Base-by-base conservation (phyloP, 2,888 invertebrate species). In the Aphidius colemani region DNA sequence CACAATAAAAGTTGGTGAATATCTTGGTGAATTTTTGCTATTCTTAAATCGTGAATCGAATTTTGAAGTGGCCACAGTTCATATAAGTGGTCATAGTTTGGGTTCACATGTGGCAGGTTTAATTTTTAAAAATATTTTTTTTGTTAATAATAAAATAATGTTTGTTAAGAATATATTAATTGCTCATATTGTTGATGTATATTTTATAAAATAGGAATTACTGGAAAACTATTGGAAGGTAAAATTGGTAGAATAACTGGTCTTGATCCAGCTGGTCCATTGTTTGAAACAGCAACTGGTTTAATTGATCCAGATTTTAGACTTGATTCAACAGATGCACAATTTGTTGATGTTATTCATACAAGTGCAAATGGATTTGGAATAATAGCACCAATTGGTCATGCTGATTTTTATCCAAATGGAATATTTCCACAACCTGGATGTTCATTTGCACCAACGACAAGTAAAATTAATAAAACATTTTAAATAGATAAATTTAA, bases 331-430 rank as follows among this genome's bases (percentile, higher is more conserved):
- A 75, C 76, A 3, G 85, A 85, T 67, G 85, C 85, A 1, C 76
- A 79, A 56, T 85, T 85, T 66, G 85, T 85, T 1, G 85, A 85
- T 63, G 83, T 85, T 13, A 85, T 85, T 59, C 85, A 85, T 66
- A 83, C 84, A 4, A 85, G 85, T 67, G 84, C 83, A 6, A 82
- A 84, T 18, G 84, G 83, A 6, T 80, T 85, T 30, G 85, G 85
- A 39, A 82, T 83, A 13, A 78, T 80, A 66, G 79, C 82, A 46
- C 82, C 84, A 3, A 78, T 85, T 65, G 85, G 85, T 7, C 84
- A 85, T 65, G 83, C 84, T 0, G 85, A 82, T 71, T 83, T 83
- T 67, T 83, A 83, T 71, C 84, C 83, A 53, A 80, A 80, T 40
- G 80, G 76, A 6, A 72, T 71, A 63, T 75, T 75, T 49, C 76